phyloP scores from a whole-genome alignment of 2,113 vertebrate species.

The Ginglymostoma cirratum region DNA sequence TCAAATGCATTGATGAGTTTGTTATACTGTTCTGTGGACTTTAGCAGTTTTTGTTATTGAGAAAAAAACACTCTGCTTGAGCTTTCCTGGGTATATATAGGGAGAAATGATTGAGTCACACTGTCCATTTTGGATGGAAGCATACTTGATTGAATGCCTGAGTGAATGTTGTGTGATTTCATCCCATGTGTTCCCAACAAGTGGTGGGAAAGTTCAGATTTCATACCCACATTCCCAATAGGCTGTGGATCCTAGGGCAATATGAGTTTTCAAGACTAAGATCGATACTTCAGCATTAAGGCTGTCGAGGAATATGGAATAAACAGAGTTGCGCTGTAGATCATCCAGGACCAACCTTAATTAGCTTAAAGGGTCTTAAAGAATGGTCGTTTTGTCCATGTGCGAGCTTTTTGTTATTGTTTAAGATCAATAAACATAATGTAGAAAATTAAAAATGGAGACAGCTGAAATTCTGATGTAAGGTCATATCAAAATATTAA shows the following conservation, averaged over 20 bases:
- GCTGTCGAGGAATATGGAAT: neutral
- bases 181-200: neutral
- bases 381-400: neutral
- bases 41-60: neutral
- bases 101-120: neutral
- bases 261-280: neutral
- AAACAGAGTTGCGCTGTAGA: neutral
- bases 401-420: neutral
- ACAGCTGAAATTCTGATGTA: neutral
- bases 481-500: neutral
- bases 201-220: neutral
- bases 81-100: neutral
- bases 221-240: neutral
- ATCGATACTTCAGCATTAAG: neutral
- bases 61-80: neutral
- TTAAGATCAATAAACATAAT: neutral
- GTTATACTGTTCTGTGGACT: neutral
- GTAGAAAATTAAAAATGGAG: neutral
- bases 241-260: neutral
- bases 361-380: neutral
- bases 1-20: neutral
- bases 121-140: neutral
- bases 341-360: neutral
- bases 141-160: neutral
- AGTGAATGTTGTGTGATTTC: neutral